These are phyloP conservation scores for Erebia ligea DNA, from an alignment of 2,888 invertebrate species.

Conservation along the genomic window DNA sequence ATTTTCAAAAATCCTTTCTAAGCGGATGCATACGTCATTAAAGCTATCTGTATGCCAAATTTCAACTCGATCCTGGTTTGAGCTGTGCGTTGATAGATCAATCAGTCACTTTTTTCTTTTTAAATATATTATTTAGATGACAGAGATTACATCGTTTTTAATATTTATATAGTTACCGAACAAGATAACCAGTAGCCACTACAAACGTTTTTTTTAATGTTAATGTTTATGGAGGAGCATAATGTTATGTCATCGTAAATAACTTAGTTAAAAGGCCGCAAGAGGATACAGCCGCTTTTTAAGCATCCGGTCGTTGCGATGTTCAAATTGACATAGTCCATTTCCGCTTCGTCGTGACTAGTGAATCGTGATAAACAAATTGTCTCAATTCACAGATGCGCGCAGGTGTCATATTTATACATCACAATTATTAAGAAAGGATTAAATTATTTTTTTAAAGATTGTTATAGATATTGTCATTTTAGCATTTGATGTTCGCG, in stretches of 20 bases:
- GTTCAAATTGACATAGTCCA: conserved; percentile 60
- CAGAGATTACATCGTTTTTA: too few species aligned
- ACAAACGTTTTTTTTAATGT: conserved; percentile 1
- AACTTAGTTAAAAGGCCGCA: conserved; percentile 36
- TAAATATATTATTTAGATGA: too few species aligned
- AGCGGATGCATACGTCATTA: too few species aligned
- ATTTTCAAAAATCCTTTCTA: too few species aligned
- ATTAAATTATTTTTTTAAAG: not conserved
- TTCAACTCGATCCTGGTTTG: too few species aligned
- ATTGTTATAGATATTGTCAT: not conserved
- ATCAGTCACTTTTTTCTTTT: too few species aligned
- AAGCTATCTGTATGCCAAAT: too few species aligned
- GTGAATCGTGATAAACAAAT: conserved; percentile 37
- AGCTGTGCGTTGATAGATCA: too few species aligned
- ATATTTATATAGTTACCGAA: too few species aligned
- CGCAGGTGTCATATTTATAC: conserved; percentile 39
- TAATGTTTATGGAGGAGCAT: not conserved
- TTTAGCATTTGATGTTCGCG: too few species aligned
- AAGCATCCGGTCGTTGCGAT: conserved; percentile 53
- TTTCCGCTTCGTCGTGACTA: conserved; percentile 48
- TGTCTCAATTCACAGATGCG: conserved; percentile 42
- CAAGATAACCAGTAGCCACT: not conserved
- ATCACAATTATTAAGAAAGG: too few species aligned
- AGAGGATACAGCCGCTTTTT: conserved; percentile 68
- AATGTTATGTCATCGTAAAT: conserved; percentile 23